Evolutionary conservation across 1,140 invertebrate species (phyloP).

Genomic region (Delia radicum): DNA sequence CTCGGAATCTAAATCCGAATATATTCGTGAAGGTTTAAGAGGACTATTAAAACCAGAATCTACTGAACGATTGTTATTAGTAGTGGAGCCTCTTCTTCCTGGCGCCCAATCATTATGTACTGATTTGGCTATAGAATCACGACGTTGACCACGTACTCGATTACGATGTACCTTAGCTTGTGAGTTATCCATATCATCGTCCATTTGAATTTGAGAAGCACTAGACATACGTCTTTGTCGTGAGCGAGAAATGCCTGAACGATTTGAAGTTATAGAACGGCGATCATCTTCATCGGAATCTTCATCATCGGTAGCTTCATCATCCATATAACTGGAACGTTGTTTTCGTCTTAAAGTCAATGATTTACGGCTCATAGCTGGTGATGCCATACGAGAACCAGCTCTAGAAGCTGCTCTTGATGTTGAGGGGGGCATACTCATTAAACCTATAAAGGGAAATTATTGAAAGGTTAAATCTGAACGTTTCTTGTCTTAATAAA

Average conservation of each 20-base stretch:
- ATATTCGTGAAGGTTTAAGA: constrained; percentile 40
- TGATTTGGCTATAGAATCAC: constrained; percentile 47
- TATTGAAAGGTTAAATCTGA: background rate
- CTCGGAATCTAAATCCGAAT: constrained; percentile 52
- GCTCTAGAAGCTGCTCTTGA: constrained; percentile 58
- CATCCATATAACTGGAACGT: constrained; percentile 56
- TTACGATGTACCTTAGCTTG: background rate
- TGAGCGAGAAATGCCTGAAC: constrained; percentile 45
- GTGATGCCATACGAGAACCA: constrained; percentile 65
- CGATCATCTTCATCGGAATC: constrained; percentile 62
- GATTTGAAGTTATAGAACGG: constrained; percentile 55
- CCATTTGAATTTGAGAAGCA: constrained; percentile 48
- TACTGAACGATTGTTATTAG: constrained; percentile 9
- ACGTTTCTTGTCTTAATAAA: background rate
- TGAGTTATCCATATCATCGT: constrained; percentile 37
- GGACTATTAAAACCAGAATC: constrained; percentile 27
- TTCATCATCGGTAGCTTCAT: constrained; percentile 60
- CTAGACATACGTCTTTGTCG: constrained; percentile 43
- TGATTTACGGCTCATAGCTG: constrained; percentile 69
- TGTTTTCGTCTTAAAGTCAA: constrained; percentile 54
- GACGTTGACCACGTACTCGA: constrained; percentile 26
- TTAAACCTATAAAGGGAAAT: constrained; percentile 36
- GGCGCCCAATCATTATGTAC: constrained; percentile 51
- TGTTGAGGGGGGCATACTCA: constrained; percentile 46
- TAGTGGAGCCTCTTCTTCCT: constrained; percentile 28